These are phyloP conservation scores for Osmerus mordax DNA, from an alignment of 2,113 vertebrate species.

Conservation along the genomic window DNA sequence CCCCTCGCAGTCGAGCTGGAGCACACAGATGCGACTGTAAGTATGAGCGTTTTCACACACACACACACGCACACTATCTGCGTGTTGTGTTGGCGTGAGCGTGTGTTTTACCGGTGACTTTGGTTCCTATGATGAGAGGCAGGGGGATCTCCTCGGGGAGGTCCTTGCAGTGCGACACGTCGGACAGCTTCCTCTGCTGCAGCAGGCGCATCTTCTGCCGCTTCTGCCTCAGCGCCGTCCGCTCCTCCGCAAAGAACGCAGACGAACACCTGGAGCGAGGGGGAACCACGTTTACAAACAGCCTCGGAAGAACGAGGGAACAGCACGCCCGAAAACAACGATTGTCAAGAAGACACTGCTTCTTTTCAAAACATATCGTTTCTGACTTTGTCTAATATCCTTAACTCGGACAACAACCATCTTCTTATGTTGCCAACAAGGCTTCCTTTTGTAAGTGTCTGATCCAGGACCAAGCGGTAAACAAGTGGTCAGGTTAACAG, in stretches of 20 bases:
- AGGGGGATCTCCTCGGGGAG: slow-evolving; percentile 97
- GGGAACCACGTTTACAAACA: too few relatives aligned
- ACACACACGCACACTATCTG: not conserved
- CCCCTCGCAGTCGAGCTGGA: slow-evolving; percentile 89
- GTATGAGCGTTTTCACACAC: not conserved
- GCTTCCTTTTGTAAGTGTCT: too few relatives aligned
- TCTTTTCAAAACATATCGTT: too few relatives aligned
- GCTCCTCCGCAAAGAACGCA: slow-evolving; percentile 95
- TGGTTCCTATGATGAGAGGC: slow-evolving; percentile 95
- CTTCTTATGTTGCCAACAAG: too few relatives aligned
- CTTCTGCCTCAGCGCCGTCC: slow-evolving; percentile 91
- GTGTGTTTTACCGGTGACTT: slow-evolving; percentile 86
- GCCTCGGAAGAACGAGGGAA: too few relatives aligned
- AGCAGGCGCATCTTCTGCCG: slow-evolving; percentile 93
- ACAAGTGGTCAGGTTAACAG: too few relatives aligned
- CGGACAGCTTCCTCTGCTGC: slow-evolving; percentile 93
- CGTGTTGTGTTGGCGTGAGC: not conserved
- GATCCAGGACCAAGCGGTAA: too few relatives aligned
- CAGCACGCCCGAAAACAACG: too few relatives aligned
- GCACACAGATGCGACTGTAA: not conserved
- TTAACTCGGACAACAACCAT: too few relatives aligned
- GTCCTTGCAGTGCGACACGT: slow-evolving; percentile 95
- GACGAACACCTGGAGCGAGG: slow-evolving; percentile 84
- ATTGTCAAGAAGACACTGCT: too few relatives aligned
- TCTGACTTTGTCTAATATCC: too few relatives aligned